Evolutionary conservation across 1,140 invertebrate genomes (phyloP).

Genomic region (Vollenhovia emeryi): DNA sequence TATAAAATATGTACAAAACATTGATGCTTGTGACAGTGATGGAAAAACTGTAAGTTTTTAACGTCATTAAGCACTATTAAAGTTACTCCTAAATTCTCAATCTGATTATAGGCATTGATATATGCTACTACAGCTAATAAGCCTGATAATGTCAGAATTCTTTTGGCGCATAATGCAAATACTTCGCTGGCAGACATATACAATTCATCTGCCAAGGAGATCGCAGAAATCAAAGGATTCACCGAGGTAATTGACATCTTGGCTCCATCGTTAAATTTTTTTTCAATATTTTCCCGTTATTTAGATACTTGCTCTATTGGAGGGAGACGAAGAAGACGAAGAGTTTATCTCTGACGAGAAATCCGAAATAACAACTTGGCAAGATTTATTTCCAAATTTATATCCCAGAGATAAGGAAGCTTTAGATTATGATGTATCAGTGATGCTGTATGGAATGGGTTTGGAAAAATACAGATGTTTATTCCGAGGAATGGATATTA

Average conservation of each 20-base stretch:
- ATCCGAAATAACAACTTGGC: constrained; percentile 68
- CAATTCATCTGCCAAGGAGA: constrained; percentile 80
- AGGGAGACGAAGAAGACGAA: constrained; percentile 52
- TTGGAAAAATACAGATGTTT: constrained; percentile 82
- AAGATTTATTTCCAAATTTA: constrained; percentile 77
- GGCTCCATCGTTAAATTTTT: constrained; percentile 23
- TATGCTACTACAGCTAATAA: constrained; percentile 85
- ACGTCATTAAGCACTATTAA: constrained; percentile 18
- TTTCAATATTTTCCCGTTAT: not conserved
- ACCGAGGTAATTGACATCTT: constrained; percentile 74
- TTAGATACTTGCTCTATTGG: constrained; percentile 70
- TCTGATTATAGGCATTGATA: constrained; percentile 83
- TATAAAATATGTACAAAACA: constrained; percentile 82
- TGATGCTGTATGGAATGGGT: constrained; percentile 86
- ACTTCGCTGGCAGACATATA: constrained; percentile 82
- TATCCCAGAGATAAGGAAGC: constrained; percentile 51
- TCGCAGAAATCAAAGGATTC: constrained; percentile 84
- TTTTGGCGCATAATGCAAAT: constrained; percentile 84
- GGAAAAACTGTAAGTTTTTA: constrained; percentile 84
- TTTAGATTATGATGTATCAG: constrained; percentile 74
- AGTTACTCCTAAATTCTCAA: not conserved
- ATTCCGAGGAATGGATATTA: constrained; percentile 85
- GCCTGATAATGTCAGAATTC: constrained; percentile 83
- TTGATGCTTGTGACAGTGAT: constrained; percentile 85
- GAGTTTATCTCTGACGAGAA: constrained; percentile 43